These are phyloP conservation scores for Cataglyphis altisquamis DNA, from an alignment of 2,888 invertebrate species.

Conservation along the genomic window DNA sequence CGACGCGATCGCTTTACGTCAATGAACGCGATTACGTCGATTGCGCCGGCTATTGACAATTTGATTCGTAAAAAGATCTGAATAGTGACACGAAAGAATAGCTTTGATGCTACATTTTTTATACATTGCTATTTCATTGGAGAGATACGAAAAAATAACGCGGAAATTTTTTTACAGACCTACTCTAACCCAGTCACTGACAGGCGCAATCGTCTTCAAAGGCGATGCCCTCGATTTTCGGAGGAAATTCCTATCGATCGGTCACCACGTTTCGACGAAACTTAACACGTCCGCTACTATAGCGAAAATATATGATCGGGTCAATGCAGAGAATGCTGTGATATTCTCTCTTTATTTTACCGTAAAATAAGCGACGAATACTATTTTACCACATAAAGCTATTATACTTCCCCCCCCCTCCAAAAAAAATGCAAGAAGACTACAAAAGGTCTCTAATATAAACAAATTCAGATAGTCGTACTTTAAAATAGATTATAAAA, in stretches of 20 bases:
- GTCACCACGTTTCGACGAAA: slow-evolving; percentile 20
- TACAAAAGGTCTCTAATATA: not conserved
- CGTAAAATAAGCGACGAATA: not conserved
- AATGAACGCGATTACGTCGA: not conserved
- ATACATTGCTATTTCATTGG: not conserved
- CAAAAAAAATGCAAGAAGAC: not conserved
- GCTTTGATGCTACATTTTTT: not conserved
- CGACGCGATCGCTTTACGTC: not conserved
- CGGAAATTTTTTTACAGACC: not conserved
- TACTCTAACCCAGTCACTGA: slow-evolving; percentile 3
- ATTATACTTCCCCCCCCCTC: not conserved
- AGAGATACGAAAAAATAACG: not conserved
- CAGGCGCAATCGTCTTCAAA: slow-evolving; percentile 8
- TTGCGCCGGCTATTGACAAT: not conserved
- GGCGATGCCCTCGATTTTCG: slow-evolving; percentile 36
- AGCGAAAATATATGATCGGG: slow-evolving; percentile 38
- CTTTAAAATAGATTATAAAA: not conserved
- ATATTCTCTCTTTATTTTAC: not conserved
- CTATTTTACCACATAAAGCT: not conserved
- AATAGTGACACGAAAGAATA: not conserved
- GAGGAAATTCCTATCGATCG: slow-evolving; percentile 40
- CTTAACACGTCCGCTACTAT: slow-evolving; percentile 5
- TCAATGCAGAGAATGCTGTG: slow-evolving; percentile 27
- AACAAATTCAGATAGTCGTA: not conserved
- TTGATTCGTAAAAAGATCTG: not conserved